phyloP scores from a whole-genome alignment of 2,888 invertebrate species.

The Spodoptera picta region DNA sequence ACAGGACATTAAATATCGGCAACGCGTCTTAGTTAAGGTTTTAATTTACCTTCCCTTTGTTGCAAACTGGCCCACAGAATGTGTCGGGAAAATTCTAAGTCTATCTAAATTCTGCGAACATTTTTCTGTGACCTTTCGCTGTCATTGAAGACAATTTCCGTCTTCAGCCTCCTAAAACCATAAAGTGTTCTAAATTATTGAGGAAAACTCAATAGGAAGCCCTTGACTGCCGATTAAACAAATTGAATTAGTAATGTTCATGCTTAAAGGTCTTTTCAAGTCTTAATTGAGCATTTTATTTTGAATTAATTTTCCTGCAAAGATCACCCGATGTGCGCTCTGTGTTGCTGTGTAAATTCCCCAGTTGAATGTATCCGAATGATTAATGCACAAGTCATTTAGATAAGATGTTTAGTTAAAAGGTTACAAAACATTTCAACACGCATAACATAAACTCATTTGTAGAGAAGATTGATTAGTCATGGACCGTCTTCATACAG shows the following conservation, averaged over 20 bases:
- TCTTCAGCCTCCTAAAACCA: conserved; percentile 4
- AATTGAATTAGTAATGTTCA: conserved; percentile 18
- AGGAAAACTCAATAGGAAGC: conserved; percentile 46
- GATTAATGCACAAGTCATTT: conserved; percentile 28
- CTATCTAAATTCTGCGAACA: background rate
- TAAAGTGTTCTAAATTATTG: conserved; percentile 11
- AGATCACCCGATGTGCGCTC: conserved; percentile 28
- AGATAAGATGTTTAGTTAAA: conserved; percentile 19
- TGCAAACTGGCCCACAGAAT: background rate
- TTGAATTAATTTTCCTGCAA: conserved; percentile 13
- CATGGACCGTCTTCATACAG: no score
- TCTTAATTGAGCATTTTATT: conserved; percentile 1
- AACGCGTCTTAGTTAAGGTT: no score
- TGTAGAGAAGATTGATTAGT: background rate
- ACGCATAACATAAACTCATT: conserved; percentile 7
- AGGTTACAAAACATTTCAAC: conserved; percentile 16
- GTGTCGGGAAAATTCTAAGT: conserved; percentile 1
- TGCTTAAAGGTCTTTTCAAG: conserved; percentile 9
- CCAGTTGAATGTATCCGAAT: conserved; percentile 27
- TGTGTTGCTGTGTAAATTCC: conserved; percentile 22
- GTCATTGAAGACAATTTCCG: conserved; percentile 5
- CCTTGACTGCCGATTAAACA: conserved; percentile 37
- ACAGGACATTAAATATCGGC: no score
- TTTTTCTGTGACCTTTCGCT: background rate
- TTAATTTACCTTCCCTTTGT: no score